Evolutionary conservation across 2,888 invertebrate genomes (phyloP).

Genomic region (Lithophane leautieri): DNA sequence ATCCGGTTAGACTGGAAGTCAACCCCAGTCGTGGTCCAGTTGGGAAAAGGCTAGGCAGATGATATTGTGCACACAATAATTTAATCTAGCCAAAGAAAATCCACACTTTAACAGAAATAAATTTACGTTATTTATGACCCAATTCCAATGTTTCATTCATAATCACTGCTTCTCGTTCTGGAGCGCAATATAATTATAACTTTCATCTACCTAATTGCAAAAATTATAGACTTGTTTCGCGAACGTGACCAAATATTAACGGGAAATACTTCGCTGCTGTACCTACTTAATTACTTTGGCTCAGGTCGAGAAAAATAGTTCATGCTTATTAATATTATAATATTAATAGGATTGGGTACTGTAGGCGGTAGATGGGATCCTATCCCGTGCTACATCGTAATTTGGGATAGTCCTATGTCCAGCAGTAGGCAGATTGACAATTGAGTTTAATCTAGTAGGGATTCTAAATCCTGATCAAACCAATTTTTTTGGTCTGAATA

Average conservation of each 20-base stretch:
- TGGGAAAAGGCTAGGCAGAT: too few species aligned
- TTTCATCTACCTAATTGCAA: slow-evolving; percentile 30
- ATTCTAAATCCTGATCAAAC: background rate
- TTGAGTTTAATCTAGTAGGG: background rate
- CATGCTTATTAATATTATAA: too few species aligned
- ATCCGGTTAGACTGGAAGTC: too few species aligned
- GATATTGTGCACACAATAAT: too few species aligned
- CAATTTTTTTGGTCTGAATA: background rate
- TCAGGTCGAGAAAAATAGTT: background rate
- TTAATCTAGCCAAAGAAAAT: background rate
- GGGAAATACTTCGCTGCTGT: background rate
- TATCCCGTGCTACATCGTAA: background rate
- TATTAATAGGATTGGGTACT: background rate
- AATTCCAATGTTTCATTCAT: slow-evolving; percentile 11
- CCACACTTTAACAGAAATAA: background rate
- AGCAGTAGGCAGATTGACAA: background rate
- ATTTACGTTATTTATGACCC: slow-evolving; percentile 12
- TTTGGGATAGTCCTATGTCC: too few species aligned
- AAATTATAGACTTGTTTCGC: slow-evolving; percentile 21
- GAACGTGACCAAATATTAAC: slow-evolving; percentile 9
- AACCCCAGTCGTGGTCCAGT: too few species aligned
- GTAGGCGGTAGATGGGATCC: too few species aligned
- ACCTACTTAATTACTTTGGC: slow-evolving; percentile 3
- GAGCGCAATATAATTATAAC: slow-evolving; percentile 25
- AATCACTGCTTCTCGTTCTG: slow-evolving; percentile 25